Conservation (phyloP, 2,888 invertebrate genomes). For the Timema podura region DNA sequence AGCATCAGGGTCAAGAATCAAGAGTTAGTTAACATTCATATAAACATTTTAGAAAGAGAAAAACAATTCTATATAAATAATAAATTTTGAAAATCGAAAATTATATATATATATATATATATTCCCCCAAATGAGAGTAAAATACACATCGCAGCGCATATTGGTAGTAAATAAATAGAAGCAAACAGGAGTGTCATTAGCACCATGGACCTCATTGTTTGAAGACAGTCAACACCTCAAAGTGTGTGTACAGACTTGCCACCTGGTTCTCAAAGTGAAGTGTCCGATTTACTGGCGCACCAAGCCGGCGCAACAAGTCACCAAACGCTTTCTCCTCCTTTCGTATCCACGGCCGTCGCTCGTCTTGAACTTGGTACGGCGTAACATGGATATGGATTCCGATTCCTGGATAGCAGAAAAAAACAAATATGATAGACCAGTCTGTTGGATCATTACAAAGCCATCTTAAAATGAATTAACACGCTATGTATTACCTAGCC, state of each 20-base stretch:
- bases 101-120: too few species aligned
- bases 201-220: background rate
- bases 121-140: background rate
- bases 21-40: background rate
- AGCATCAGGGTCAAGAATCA: conserved; percentile 34
- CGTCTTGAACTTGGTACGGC: conserved; percentile 84
- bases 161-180: too few species aligned
- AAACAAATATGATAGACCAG: conserved; percentile 10
- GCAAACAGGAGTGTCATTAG: too few species aligned
- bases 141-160: background rate
- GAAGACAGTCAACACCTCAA: conserved; percentile 66
- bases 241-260: conserved; percentile 67
- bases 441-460: too few species aligned
- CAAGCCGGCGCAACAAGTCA: conserved; percentile 59
- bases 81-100: too few species aligned
- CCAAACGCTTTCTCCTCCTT: conserved; percentile 77
- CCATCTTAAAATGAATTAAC: background rate
- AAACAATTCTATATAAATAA: too few species aligned
- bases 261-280: conserved; percentile 58
- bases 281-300: conserved; percentile 59
- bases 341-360: conserved; percentile 76
- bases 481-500: conserved; percentile 58
- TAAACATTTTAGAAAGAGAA: too few species aligned
- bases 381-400: conserved; percentile 76
- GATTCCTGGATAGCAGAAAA: conserved; percentile 51